phyloP scores from a whole-genome alignment of 1,140 invertebrate species.

The Radopholus similis region DNA sequence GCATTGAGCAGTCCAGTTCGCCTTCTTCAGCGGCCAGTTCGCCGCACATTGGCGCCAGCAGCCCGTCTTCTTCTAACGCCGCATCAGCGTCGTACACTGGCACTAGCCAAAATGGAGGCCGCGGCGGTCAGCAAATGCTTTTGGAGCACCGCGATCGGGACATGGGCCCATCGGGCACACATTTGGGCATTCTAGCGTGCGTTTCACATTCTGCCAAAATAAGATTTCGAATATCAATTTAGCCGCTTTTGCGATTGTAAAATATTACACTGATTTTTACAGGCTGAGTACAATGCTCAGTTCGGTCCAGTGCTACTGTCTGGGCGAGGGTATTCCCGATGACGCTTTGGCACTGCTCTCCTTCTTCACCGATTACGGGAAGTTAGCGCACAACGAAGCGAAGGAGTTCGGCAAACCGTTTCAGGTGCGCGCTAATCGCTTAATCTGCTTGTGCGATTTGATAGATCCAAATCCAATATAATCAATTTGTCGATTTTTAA shows the following conservation, averaged over 20 bases:
- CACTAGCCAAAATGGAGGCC: too few relatives aligned
- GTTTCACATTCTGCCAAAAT: neutral
- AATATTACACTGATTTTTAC: too few relatives aligned
- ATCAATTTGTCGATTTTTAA: too few relatives aligned
- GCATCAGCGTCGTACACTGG: too few relatives aligned
- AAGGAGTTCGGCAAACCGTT: slow-evolving; percentile 72
- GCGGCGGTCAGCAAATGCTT: too few relatives aligned
- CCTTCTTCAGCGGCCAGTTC: neutral
- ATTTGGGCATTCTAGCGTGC: too few relatives aligned
- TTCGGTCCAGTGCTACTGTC: slow-evolving; percentile 66
- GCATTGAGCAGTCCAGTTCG: slow-evolving; percentile 79
- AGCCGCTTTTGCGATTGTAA: slow-evolving; percentile 54
- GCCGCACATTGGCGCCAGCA: neutral
- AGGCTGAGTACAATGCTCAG: slow-evolving; percentile 65
- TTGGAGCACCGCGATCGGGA: too few relatives aligned
- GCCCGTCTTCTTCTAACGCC: too few relatives aligned
- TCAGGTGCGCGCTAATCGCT: slow-evolving; percentile 63
- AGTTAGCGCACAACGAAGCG: slow-evolving; percentile 83
- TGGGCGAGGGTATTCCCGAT: slow-evolving; percentile 65
- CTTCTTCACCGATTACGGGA: slow-evolving; percentile 93
- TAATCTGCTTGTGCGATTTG: neutral
- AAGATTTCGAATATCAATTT: too few relatives aligned
- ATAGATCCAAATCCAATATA: neutral
- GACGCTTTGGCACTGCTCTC: slow-evolving; percentile 65
- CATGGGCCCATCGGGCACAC: too few relatives aligned